Evolutionary conservation across 30 jellyfish, hydroid and myxozoan species (phyloP).

Genomic region (Morbakka virulenta): DNA sequence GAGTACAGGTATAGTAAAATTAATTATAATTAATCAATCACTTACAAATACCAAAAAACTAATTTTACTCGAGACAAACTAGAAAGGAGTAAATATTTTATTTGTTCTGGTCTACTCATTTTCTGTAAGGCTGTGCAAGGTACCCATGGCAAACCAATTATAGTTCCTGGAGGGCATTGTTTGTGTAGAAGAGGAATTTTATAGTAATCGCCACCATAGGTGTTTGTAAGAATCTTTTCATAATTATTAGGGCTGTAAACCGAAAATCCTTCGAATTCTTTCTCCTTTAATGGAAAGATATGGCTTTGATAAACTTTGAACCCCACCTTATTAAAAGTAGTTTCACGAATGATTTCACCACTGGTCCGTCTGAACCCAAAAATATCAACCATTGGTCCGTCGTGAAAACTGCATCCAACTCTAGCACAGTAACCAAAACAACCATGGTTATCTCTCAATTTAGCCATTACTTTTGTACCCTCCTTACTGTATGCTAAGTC

Average conservation of each 20-base stretch:
- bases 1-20: too few relatives aligned
- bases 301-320: conserved; percentile 1
- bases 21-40: too few relatives aligned
- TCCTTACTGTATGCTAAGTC: conserved; percentile 45
- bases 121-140: conserved; percentile 43
- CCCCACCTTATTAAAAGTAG: too few relatives aligned
- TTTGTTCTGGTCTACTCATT: too few relatives aligned
- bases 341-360: conserved; percentile 5
- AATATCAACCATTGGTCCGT: conserved; percentile 82
- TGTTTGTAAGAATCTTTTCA: not conserved
- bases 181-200: conserved; percentile 9
- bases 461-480: conserved; percentile 25
- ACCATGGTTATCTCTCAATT: conserved; percentile 62
- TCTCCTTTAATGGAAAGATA: conserved; percentile 57
- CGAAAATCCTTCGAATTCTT: conserved; percentile 64
- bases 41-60: too few relatives aligned
- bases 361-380: conserved; percentile 47
- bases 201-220: conserved; percentile 44
- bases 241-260: conserved; percentile 54
- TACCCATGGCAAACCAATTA: conserved; percentile 79
- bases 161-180: conserved; percentile 66
- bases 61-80: too few relatives aligned
- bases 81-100: too few relatives aligned
- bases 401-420: conserved; percentile 73
- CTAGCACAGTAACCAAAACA: conserved; percentile 69